phyloP scores from a whole-genome alignment of 2,113 vertebrate genomes.

The Vulpes ferrilata region DNA sequence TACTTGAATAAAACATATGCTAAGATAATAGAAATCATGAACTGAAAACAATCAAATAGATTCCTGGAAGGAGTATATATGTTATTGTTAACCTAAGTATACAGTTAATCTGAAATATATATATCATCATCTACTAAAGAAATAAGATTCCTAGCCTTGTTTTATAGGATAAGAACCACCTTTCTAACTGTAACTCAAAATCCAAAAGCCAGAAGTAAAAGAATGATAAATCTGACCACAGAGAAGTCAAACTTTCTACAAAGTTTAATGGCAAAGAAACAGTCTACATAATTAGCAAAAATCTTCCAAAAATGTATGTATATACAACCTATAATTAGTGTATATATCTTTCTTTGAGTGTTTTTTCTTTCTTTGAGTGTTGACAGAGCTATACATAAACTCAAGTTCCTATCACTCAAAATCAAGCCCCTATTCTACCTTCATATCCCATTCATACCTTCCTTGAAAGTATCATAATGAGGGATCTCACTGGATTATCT shows the following conservation, averaged over 20 bases:
- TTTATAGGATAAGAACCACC: conserved; percentile 28
- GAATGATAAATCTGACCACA: conserved; percentile 8
- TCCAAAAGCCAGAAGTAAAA: conserved; percentile 42
- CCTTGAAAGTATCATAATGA: not conserved
- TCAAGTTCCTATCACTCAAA: conserved; percentile 38
- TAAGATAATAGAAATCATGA: conserved; percentile 49
- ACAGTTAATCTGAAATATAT: conserved; percentile 42
- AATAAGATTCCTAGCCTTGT: conserved; percentile 36
- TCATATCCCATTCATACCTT: not conserved
- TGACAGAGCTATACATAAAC: not conserved
- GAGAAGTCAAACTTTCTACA: conserved; percentile 13
- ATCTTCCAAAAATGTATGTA: conserved; percentile 18
- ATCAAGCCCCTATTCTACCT: not conserved
- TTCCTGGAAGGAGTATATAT: conserved; percentile 36
- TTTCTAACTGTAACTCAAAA: conserved; percentile 65
- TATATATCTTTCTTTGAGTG: conserved; percentile 21
- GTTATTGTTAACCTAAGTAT: conserved; percentile 39
- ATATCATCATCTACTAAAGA: conserved; percentile 10
- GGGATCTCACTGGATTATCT: not conserved
- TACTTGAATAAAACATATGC: conserved; percentile 56
- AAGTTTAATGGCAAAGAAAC: not conserved
- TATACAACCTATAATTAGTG: not conserved
- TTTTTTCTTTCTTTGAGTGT: conserved; percentile 19
- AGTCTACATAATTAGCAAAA: not conserved
- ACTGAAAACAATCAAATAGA: conserved; percentile 37